These are phyloP conservation scores for Dasypolia templi DNA, from an alignment of 2,888 invertebrate species.

Conservation along the genomic window DNA sequence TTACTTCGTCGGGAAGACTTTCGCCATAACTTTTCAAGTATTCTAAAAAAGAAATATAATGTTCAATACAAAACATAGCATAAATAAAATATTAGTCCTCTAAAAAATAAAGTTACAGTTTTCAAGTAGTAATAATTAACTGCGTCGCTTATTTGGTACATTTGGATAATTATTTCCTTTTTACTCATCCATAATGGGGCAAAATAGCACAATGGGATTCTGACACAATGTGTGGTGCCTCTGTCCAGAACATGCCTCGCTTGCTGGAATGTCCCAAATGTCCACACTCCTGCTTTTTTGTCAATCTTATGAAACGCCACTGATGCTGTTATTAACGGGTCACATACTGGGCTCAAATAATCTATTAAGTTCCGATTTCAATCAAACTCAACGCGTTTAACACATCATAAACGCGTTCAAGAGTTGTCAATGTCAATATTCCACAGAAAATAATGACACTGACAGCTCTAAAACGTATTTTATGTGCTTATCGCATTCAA, in stretches of 20 bases:
- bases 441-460: too few species aligned
- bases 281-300: not conserved
- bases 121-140: not conserved
- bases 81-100: too few species aligned
- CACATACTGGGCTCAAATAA: not conserved
- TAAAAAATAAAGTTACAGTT: not conserved
- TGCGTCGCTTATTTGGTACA: not conserved
- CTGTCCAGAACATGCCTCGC: not conserved
- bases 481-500: too few species aligned
- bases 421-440: too few species aligned
- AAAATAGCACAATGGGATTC: not conserved
- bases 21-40: conserved; percentile 74
- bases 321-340: not conserved
- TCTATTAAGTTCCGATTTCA: too few species aligned
- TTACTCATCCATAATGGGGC: not conserved
- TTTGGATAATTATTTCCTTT: not conserved
- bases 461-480: too few species aligned
- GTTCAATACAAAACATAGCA: not conserved
- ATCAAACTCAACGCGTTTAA: too few species aligned
- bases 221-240: not conserved
- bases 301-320: not conserved
- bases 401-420: too few species aligned
- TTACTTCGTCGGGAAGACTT: conserved; percentile 73
- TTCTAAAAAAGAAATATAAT: conserved; percentile 70
- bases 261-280: not conserved